Evolutionary conservation across 2,113 vertebrate genomes (phyloP), one percentile per base, ranked within the genome.

Genomic region (Periophthalmodon schlosseri): DNA sequence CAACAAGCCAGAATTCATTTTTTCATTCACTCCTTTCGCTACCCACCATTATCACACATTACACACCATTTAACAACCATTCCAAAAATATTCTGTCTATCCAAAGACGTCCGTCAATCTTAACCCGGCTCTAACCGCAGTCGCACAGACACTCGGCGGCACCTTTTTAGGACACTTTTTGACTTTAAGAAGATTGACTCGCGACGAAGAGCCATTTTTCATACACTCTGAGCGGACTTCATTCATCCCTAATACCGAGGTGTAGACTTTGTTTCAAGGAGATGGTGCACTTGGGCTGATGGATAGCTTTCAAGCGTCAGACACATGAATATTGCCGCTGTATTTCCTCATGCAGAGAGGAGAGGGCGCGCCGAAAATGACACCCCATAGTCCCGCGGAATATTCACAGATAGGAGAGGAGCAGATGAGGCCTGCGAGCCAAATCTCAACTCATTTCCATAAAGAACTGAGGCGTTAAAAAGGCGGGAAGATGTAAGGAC

Each of bases 301-400:
- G 75, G 83, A 79, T 68, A 70, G 52, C 70, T 78, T 68, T 21
- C 68, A 33, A 21, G 4, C n/a, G 54, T 44, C 73, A 60, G 34
- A 72, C 79, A 34, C 8, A 20, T 60, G 63, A 74, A 74, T 74
- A 76, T 79, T 83, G 73, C 82, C 66, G 60, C 81, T 70, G 73
- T 80, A 80, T 84, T 81, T 86, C 80, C 75, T 86, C 82, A 83
- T 74, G 44, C 81, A 57, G 67, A 54, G 72, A 50, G 24, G 60
- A 80, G 49, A 73, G 47, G 13, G 5, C 34, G 39, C 69, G 56
- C 52, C 20, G 24, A 2, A 5, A 18, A 76, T 28, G 54, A 81
- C 69, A 64, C 72, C 23, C 21, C 15, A 23, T 57, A 68, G 34
- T 65, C 33, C 63, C 9, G 44, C 44, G 20, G 18, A 65, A 65